These are phyloP conservation scores for Diogma glabrata DNA, from an alignment of 2,888 invertebrate species.

Conservation along the genomic window DNA sequence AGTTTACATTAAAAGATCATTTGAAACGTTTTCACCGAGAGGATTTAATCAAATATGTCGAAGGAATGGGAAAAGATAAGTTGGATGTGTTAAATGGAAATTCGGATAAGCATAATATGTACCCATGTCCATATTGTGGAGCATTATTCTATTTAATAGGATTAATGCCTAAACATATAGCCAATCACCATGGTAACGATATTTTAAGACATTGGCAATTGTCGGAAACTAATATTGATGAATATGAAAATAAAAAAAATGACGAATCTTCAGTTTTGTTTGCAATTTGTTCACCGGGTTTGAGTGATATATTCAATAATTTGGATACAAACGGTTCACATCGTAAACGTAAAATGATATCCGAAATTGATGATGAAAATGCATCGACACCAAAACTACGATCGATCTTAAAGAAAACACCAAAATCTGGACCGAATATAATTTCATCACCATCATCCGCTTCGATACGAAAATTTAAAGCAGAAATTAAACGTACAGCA, in stretches of 20 bases:
- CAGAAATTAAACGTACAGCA: conserved; percentile 12
- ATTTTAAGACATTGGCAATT: conserved; percentile 17
- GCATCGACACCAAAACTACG: conserved; percentile 15
- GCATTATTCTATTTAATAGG: conserved; percentile 17
- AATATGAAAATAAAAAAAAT: conserved; percentile 10
- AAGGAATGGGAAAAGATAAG: not conserved
- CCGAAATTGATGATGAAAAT: too few relatives aligned
- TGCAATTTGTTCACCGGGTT: conserved; percentile 18
- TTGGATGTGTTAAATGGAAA: not conserved
- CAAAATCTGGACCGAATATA: conserved; percentile 13
- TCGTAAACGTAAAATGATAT: not conserved
- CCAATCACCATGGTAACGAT: conserved; percentile 16
- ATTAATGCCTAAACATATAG: conserved; percentile 19
- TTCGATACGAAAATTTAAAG: conserved; percentile 15
- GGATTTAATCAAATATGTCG: conserved; percentile 11
- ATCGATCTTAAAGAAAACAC: conserved; percentile 19
- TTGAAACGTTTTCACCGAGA: conserved; percentile 17
- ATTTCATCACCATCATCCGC: conserved; percentile 17
- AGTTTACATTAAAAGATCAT: conserved; percentile 20
- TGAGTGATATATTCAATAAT: conserved; percentile 19
- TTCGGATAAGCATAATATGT: conserved; percentile 3
- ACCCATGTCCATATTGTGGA: conserved; percentile 17
- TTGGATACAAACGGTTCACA: conserved; percentile 12
- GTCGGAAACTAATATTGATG: conserved; percentile 12
- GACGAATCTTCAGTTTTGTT: conserved; percentile 16